Evolutionary conservation across 2,113 vertebrate genomes (phyloP).

Genomic region (Myocastor coypus): DNA sequence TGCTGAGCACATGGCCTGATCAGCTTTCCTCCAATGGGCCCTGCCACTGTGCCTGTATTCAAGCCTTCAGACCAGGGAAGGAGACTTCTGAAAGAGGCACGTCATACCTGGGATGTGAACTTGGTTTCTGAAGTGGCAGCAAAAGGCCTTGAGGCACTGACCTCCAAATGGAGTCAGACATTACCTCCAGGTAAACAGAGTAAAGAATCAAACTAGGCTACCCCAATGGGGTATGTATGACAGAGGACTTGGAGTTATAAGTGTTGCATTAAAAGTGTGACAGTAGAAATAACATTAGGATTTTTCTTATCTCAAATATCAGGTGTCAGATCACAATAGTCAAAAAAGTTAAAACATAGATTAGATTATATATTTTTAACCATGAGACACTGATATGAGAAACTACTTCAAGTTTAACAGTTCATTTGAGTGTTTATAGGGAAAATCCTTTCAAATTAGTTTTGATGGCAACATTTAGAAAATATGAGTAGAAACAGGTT

Average conservation of each 20-base stretch:
- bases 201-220: not conserved
- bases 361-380: slow-evolving; percentile 5
- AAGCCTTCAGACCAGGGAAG: not conserved
- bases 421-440: not conserved
- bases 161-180: not conserved
- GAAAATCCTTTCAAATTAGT: slow-evolving; percentile 32
- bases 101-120: not conserved
- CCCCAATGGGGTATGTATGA: no score
- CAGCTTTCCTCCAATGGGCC: not conserved
- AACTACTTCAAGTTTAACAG: not conserved
- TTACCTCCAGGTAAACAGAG: not conserved
- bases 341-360: slow-evolving; percentile 23
- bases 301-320: not conserved
- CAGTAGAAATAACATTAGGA: not conserved
- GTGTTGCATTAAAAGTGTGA: not conserved
- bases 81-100: not conserved
- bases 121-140: not conserved
- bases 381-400: slow-evolving; percentile 2
- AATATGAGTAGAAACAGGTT: not conserved
- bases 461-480: slow-evolving; percentile 26
- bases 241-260: not conserved
- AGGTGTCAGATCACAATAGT: not conserved
- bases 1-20: not conserved
- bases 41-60: not conserved
- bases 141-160: no score